phyloP scores from a whole-genome alignment of 2,113 vertebrate species.

The Cichladusa arquata region DNA sequence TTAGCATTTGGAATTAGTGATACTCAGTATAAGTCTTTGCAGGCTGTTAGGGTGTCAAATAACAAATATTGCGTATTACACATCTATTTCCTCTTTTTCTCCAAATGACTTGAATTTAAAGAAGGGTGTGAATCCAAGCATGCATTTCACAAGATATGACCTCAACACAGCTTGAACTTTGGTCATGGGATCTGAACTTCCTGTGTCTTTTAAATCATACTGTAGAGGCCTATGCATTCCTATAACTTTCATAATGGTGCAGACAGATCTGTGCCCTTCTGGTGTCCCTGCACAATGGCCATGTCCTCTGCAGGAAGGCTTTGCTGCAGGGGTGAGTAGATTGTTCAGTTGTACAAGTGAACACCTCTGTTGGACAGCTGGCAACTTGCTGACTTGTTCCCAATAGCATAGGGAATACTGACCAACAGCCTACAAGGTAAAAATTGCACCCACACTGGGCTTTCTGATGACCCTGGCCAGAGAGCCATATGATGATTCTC shows the following conservation, averaged over 20 bases:
- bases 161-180: neutral
- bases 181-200: neutral
- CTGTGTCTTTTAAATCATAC: neutral
- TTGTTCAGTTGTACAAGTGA: neutral
- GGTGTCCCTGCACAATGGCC: neutral
- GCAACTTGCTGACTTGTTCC: neutral
- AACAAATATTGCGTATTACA: neutral
- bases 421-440: neutral
- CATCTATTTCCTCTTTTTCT: neutral
- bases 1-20: neutral
- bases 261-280: neutral
- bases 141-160: neutral
- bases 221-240: fast-evolving
- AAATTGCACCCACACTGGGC: neutral
- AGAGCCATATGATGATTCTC: neutral
- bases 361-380: neutral
- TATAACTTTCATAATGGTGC: neutral
- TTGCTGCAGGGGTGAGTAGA: neutral
- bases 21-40: neutral
- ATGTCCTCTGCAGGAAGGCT: neutral
- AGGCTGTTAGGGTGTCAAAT: neutral
- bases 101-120: neutral
- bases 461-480: neutral
- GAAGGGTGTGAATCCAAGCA: neutral
- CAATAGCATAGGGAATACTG: neutral